phyloP scores from a whole-genome alignment of 2,888 invertebrate genomes.

The Polydrusus pterygomalis region DNA sequence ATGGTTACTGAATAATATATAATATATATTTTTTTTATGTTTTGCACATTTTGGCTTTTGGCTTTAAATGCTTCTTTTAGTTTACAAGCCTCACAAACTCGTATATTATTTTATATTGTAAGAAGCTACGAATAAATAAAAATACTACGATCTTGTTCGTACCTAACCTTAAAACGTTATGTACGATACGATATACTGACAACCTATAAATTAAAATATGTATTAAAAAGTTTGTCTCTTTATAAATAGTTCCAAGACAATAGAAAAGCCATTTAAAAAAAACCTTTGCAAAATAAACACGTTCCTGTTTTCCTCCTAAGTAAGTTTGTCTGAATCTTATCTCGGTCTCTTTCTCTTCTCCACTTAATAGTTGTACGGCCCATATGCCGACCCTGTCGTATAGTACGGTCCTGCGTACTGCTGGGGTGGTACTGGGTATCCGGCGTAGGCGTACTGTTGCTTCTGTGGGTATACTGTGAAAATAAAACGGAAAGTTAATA shows the following conservation, averaged over 20 bases:
- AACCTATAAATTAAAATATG: too few relatives aligned
- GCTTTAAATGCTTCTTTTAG: too few relatives aligned
- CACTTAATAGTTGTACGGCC: slow-evolving; percentile 91
- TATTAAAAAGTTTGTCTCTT: not conserved
- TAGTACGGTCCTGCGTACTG: slow-evolving; percentile 93
- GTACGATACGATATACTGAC: too few relatives aligned
- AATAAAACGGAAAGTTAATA: slow-evolving; percentile 63
- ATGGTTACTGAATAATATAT: too few relatives aligned
- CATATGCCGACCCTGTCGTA: slow-evolving; percentile 92
- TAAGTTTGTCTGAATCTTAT: slow-evolving; percentile 1
- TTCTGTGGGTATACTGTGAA: slow-evolving; percentile 92
- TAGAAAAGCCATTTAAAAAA: not conserved
- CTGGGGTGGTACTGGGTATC: slow-evolving; percentile 85
- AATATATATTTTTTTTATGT: too few relatives aligned
- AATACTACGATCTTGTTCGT: too few relatives aligned
- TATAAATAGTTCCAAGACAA: not conserved
- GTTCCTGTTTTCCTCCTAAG: slow-evolving; percentile 4
- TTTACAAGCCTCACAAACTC: too few relatives aligned
- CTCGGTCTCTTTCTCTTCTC: not conserved
- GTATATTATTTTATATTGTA: too few relatives aligned
- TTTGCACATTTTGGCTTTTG: too few relatives aligned
- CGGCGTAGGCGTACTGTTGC: slow-evolving; percentile 93
- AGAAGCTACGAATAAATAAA: too few relatives aligned
- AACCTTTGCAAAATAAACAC: slow-evolving; percentile 42
- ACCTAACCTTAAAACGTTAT: too few relatives aligned